Conservation (phyloP, 2,888 invertebrate genomes). For the Trypoxylon attenuatum region DNA sequence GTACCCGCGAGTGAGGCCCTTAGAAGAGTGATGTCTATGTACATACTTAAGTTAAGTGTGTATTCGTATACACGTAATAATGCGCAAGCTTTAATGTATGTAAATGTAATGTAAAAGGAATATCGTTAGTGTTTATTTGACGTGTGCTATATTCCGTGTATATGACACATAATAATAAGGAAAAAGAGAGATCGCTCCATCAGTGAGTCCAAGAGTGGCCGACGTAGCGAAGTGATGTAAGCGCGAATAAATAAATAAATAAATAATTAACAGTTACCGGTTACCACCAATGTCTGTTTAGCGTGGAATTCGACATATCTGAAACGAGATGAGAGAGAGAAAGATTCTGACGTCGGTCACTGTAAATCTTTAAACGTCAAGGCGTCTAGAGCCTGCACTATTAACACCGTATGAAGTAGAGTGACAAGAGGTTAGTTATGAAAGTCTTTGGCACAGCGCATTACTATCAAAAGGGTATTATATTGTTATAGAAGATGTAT, state of each 20-base stretch:
- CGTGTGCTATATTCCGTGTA: conserved; percentile 46
- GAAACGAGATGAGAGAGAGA: neutral
- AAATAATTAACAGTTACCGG: neutral
- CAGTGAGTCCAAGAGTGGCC: neutral
- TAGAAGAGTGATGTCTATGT: conserved; percentile 34
- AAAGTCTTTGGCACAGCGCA: conserved; percentile 10
- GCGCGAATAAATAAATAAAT: neutral
- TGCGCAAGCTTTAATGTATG: conserved; percentile 60
- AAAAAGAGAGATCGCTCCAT: neutral
- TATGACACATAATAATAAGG: conserved; percentile 23
- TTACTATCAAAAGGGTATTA: conserved; percentile 25
- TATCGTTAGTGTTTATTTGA: conserved; percentile 53
- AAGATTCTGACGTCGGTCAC: neutral
- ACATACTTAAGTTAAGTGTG: conserved; percentile 50
- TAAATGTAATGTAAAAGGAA: conserved; percentile 54
- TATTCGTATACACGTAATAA: conserved; percentile 48
- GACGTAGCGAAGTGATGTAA: neutral
- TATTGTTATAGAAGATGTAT: conserved; percentile 31
- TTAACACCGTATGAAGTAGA: neutral
- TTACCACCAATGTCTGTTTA: too few species aligned
- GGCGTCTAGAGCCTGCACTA: conserved; percentile 1
- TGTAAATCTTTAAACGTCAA: conserved; percentile 6
- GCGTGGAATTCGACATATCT: neutral
- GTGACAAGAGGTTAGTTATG: neutral
- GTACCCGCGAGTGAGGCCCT: conserved; percentile 9